These are phyloP conservation scores for Agrotis clavis DNA, from an alignment of 2,888 invertebrate genomes.

Conservation along the genomic window DNA sequence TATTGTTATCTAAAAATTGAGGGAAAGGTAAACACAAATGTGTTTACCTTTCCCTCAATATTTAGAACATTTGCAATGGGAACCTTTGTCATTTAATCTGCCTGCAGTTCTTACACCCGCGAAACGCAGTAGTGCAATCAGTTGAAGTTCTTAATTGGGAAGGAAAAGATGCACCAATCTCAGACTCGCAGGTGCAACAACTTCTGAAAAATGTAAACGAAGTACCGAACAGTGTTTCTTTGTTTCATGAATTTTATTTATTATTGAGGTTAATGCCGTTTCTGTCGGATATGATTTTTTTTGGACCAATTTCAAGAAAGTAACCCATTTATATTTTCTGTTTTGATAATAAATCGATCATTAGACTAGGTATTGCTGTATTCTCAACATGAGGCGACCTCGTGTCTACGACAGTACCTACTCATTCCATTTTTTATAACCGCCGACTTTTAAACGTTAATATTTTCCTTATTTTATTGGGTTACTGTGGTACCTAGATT, in stretches of 20 bases:
- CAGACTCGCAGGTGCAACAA: slow-evolving; percentile 35
- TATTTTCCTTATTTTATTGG: slow-evolving; percentile 71
- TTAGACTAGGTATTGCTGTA: neutral
- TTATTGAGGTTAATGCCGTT: slow-evolving; percentile 64
- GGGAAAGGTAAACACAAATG: too few species aligned
- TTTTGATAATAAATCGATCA: slow-evolving; percentile 30
- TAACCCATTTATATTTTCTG: slow-evolving; percentile 35
- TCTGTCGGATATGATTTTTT: slow-evolving; percentile 44
- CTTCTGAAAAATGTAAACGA: slow-evolving; percentile 28
- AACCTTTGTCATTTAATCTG: neutral
- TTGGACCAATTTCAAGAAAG: slow-evolving; percentile 42
- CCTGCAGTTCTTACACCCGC: neutral
- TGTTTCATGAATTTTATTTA: slow-evolving; percentile 55
- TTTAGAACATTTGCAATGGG: too few species aligned
- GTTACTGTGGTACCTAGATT: slow-evolving; percentile 29
- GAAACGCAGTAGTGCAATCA: too few species aligned
- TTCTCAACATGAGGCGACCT: slow-evolving; percentile 66
- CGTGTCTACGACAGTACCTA: slow-evolving; percentile 66
- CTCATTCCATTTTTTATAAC: slow-evolving; percentile 69
- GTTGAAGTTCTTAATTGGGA: neutral
- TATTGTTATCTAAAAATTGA: too few species aligned
- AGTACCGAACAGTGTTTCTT: slow-evolving; percentile 44
- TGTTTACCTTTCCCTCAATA: slow-evolving; percentile 23
- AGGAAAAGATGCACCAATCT: neutral
- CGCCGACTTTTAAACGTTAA: slow-evolving; percentile 71